These are phyloP conservation scores for Leptinotarsa texana DNA, from an alignment of 1,140 invertebrate genomes.

Conservation along the genomic window DNA sequence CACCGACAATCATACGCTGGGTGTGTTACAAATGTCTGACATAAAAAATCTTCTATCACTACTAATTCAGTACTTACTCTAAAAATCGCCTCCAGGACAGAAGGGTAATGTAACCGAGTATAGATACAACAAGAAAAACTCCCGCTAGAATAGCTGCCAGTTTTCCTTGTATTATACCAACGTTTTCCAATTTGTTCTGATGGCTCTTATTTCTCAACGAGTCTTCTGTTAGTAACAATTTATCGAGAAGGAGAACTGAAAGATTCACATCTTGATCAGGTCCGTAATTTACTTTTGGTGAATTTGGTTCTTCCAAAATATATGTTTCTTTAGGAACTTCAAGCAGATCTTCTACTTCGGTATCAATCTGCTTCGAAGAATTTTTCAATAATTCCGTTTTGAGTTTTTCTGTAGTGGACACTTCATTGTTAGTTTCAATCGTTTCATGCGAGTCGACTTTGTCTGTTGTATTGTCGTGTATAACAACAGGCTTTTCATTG, in stretches of 20 bases:
- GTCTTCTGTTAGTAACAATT: background rate
- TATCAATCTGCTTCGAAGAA: background rate
- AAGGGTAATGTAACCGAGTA: conserved; percentile 53
- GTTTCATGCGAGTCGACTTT: background rate
- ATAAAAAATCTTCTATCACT: too few species aligned
- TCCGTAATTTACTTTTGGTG: background rate
- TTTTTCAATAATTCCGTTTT: background rate
- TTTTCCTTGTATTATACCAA: conserved; percentile 24
- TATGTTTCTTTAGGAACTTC: background rate
- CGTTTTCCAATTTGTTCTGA: background rate
- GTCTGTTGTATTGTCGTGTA: too few species aligned
- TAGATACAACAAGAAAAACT: conserved; percentile 47
- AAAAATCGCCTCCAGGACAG: conserved; percentile 55
- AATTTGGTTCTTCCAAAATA: background rate
- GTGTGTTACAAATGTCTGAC: too few species aligned
- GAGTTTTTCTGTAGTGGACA: background rate
- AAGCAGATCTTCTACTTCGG: background rate
- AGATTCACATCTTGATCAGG: background rate
- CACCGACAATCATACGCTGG: too few species aligned
- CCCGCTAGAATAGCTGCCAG: conserved; percentile 36
- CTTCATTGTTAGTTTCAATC: background rate
- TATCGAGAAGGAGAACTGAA: background rate
- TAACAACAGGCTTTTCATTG: too few species aligned
- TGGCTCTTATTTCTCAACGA: too few species aligned
- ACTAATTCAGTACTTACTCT: conserved; percentile 45